Percentiles rank a stretch among this genome's conserved stretches.
These are phyloP conservation scores for Bombyx huttoni DNA, from an alignment of 2,888 invertebrate genomes.

Conservation along the genomic window DNA sequence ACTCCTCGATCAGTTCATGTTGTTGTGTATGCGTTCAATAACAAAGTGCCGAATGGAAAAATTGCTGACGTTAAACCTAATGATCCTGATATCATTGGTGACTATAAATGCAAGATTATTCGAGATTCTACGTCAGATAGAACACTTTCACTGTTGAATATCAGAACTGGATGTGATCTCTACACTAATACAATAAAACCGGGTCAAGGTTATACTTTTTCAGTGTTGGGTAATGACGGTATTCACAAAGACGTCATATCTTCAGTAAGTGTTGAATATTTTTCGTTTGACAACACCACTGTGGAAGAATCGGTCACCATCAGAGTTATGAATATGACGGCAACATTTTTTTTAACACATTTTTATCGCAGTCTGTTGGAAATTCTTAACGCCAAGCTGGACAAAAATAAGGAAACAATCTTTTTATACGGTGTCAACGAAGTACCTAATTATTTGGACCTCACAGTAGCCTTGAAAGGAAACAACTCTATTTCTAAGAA, in stretches of 20 bases:
- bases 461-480: conserved; percentile 78
- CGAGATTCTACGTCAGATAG: conserved; percentile 75
- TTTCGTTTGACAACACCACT: conserved; percentile 84
- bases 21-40: conserved; percentile 83
- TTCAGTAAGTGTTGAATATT: conserved; percentile 86
- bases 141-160: conserved; percentile 74
- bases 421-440: conserved; percentile 83
- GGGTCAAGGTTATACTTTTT: conserved; percentile 81
- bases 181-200: conserved; percentile 81
- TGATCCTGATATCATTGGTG: conserved; percentile 91
- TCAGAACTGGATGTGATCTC: conserved; percentile 85
- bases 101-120: conserved; percentile 88
- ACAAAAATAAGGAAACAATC: conserved; percentile 72
- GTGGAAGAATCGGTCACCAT: conserved; percentile 87
- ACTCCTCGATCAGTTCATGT: conserved; percentile 86
- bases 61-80: conserved; percentile 94
- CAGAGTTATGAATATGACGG: conserved; percentile 80
- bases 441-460: conserved; percentile 75
- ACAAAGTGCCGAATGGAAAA: conserved; percentile 82
- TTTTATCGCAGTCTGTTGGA: conserved; percentile 83
- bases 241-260: conserved; percentile 89
- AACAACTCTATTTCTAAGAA: conserved; percentile 75
- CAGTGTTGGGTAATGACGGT: conserved; percentile 91
- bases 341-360: conserved; percentile 81
- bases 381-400: conserved; percentile 77